phyloP scores from a whole-genome alignment of 2,113 vertebrate species.

The Malurus melanocephalus region DNA sequence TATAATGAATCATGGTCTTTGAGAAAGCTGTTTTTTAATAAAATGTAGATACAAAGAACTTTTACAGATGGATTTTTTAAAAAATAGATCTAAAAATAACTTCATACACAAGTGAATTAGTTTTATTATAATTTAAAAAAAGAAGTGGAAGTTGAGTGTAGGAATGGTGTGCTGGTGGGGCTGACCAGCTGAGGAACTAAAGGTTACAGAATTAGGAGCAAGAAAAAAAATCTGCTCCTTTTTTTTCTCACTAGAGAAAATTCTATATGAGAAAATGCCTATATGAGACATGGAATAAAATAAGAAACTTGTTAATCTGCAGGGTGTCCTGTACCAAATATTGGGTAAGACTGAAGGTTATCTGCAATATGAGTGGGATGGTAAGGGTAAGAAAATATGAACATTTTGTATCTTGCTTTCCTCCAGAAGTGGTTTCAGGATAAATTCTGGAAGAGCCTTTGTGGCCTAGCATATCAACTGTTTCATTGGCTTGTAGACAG shows the following conservation, averaged over 20 bases:
- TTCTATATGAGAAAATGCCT: background rate
- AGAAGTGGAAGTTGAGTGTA: background rate
- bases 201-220: background rate
- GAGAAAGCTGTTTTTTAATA: background rate
- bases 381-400: background rate
- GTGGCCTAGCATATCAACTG: background rate
- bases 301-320: slow-evolving; percentile 46
- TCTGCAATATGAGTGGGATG: background rate
- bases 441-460: background rate
- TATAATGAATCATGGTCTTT: background rate
- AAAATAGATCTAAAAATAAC: background rate
- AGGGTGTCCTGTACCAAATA: slow-evolving; percentile 29
- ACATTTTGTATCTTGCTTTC: background rate
- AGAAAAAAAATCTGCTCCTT: slow-evolving; percentile 28
- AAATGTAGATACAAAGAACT: background rate
- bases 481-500: background rate
- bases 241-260: background rate
- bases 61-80: background rate
- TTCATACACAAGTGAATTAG: background rate
- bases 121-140: slow-evolving; percentile 6
- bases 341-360: slow-evolving; percentile 17
- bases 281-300: slow-evolving; percentile 44
- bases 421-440: background rate
- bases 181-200: slow-evolving; percentile 25
- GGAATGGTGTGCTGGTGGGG: background rate